These are phyloP conservation scores for Ophioninae sp. DNA, from an alignment of 2,888 invertebrate species.

Conservation along the genomic window DNA sequence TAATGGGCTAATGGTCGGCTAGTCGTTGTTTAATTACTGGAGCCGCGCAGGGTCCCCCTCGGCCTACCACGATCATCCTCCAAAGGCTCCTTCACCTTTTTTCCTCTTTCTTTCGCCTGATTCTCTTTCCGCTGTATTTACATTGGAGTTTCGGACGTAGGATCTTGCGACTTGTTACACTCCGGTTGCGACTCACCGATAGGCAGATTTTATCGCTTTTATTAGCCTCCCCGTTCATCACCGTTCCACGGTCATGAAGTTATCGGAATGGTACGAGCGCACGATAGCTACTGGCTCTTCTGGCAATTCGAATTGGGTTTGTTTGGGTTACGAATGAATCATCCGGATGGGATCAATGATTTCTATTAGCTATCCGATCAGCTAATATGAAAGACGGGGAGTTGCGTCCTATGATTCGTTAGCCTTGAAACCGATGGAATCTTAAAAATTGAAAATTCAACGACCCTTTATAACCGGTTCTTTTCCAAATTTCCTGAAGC, in stretches of 20 bases:
- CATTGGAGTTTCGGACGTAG: slow-evolving; percentile 37
- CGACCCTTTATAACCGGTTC: no score
- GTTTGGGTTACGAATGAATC: no score
- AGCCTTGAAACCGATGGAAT: no score
- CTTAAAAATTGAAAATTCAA: no score
- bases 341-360: no score
- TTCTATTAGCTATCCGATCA: no score
- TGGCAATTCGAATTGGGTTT: not conserved
- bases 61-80: slow-evolving; percentile 67
- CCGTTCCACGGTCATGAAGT: not conserved
- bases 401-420: no score
- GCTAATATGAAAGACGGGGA: no score
- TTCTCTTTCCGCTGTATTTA: slow-evolving; percentile 18
- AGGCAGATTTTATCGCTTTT: not conserved
- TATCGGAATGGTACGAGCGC: not conserved
- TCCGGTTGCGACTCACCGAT: slow-evolving; percentile 9
- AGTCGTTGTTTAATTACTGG: slow-evolving; percentile 80
- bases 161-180: slow-evolving; percentile 2
- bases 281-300: not conserved
- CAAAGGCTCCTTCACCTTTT: slow-evolving; percentile 56
- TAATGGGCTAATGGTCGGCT: slow-evolving; percentile 80
- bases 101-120: slow-evolving; percentile 35
- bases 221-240: not conserved
- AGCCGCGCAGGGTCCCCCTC: slow-evolving; percentile 66
- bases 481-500: no score